Conservation (phyloP, 2,113 vertebrate species). For the Turdus rufiventris region DNA sequence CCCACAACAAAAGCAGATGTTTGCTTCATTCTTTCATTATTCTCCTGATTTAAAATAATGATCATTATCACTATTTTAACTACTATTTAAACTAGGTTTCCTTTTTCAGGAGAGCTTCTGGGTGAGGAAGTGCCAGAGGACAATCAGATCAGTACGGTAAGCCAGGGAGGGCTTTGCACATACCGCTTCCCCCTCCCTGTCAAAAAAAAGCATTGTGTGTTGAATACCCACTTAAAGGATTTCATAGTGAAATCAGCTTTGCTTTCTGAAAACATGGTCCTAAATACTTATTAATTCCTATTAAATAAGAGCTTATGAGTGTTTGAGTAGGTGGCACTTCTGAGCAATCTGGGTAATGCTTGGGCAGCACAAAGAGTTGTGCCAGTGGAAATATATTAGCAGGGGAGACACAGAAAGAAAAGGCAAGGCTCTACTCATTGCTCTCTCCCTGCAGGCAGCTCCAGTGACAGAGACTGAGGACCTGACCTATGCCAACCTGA, state of each 20-base stretch:
- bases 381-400: not conserved
- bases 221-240: not conserved
- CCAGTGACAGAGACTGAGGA: not conserved
- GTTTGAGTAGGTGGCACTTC: not conserved
- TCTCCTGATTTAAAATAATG: not conserved
- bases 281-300: not conserved
- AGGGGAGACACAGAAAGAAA: not conserved
- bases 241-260: not conserved
- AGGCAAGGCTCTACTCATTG: not conserved
- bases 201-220: not conserved
- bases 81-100: not conserved
- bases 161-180: accelerated
- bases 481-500: not conserved
- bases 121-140: not conserved
- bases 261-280: not conserved
- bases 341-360: not conserved
- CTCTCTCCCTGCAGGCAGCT: not conserved
- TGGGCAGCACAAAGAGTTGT: not conserved
- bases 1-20: not conserved
- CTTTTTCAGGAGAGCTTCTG: not conserved
- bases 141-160: not conserved
- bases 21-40: not conserved
- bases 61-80: not conserved
- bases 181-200: not conserved
- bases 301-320: not conserved